A percentile compares a stretch with the other conserved stretches of the same genome.
Conservation (phyloP, 2,888 invertebrate genomes). For the Halictus quadricinctus region DNA sequence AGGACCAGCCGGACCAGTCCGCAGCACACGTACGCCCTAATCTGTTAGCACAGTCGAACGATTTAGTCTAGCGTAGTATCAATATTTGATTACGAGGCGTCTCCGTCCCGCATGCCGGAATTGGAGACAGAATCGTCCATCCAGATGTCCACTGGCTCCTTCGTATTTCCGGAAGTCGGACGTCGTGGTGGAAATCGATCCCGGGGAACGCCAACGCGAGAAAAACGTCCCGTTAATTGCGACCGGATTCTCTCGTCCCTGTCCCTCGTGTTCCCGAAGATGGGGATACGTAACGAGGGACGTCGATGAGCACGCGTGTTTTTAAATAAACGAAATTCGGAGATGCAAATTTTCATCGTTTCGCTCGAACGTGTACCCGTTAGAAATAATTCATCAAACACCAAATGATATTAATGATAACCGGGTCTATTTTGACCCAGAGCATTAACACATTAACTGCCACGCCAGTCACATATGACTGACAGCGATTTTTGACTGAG, state of each 20-base stretch:
- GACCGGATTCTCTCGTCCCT: neutral
- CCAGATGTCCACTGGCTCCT: slow-evolving; percentile 54
- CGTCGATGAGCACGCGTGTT: neutral
- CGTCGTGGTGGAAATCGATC: slow-evolving; percentile 42
- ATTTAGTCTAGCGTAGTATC: slow-evolving; percentile 75
- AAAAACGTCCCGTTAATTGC: slow-evolving; percentile 52
- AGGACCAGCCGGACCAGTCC: slow-evolving; percentile 59
- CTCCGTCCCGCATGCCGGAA: slow-evolving; percentile 60
- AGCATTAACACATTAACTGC: no score
- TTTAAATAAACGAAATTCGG: neutral
- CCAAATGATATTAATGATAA: neutral
- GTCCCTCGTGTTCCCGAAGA: neutral
- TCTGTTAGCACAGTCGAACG: slow-evolving; percentile 75
- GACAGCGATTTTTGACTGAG: no score
- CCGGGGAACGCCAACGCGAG: slow-evolving; percentile 8
- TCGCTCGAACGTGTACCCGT: neutral
- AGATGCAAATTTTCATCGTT: neutral
- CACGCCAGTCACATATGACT: no score
- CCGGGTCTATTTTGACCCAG: no score
- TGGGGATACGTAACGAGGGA: neutral
- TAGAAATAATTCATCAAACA: neutral
- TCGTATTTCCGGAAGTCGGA: slow-evolving; percentile 52
- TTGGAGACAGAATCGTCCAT: slow-evolving; percentile 59
- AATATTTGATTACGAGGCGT: slow-evolving; percentile 77
- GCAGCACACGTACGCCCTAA: slow-evolving; percentile 73